These are phyloP conservation scores for Lithophane socia DNA, from an alignment of 2,888 invertebrate genomes.

Conservation along the genomic window DNA sequence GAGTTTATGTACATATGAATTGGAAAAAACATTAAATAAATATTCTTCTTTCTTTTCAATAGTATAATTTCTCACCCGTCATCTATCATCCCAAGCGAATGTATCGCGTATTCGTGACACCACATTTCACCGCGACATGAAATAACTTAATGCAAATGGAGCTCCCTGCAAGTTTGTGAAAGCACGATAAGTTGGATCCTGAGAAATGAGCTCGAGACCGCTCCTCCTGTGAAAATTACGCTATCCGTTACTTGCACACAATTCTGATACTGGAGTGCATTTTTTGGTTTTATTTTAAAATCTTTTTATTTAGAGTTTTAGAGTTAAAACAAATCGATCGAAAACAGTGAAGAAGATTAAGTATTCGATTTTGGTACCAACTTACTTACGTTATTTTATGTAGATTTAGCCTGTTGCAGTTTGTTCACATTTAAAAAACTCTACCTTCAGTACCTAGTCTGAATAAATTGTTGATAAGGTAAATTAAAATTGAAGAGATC, in stretches of 20 bases:
- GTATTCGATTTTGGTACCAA: neutral
- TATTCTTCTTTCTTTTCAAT: neutral
- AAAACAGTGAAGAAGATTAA: neutral
- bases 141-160: slow-evolving; percentile 75
- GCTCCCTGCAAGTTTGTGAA: slow-evolving; percentile 74
- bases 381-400: no score
- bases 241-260: slow-evolving; percentile 73
- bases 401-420: neutral
- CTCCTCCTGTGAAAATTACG: slow-evolving; percentile 67
- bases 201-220: slow-evolving; percentile 74
- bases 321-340: neutral
- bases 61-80: slow-evolving; percentile 35
- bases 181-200: slow-evolving; percentile 79
- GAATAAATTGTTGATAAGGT: neutral
- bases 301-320: neutral
- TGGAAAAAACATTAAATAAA: neutral
- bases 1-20: neutral
- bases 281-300: slow-evolving; percentile 5
- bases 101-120: slow-evolving; percentile 65
- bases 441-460: neutral
- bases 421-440: neutral
- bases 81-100: slow-evolving; percentile 67
- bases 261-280: slow-evolving; percentile 50
- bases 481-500: neutral
- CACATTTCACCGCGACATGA: slow-evolving; percentile 62